Evolutionary conservation across 2,797 vertebrate species (phyloP), one percentile per base, ranked within the genome.

Genomic region (Lacerta agilis): DNA sequence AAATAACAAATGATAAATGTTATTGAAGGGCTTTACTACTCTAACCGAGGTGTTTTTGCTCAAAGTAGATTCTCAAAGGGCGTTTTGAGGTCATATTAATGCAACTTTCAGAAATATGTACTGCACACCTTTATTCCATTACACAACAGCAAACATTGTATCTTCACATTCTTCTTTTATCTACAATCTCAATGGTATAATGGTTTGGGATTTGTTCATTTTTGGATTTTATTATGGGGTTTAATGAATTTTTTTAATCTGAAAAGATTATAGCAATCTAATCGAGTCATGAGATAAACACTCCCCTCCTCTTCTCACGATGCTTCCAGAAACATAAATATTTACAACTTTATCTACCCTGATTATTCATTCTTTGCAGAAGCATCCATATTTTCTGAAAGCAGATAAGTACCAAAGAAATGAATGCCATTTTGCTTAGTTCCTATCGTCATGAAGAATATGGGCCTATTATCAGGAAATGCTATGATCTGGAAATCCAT

Each of bases 271-370:
- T 87, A 82, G 49, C 20, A 41, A 29, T 79, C 11, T 91, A 92
- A 94, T 93, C 66, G 8, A 55, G 71, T 91, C 88, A 86, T 66
- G 67, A 95, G 87, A 93, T 92, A 92, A 94, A 4, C 23, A 93
- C 61, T 79, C 90, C 7, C 76, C 89, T 86, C 71, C 87, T 69
- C 49, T 87, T 78, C 72, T 83, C 89, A 4, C 86, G 61, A 36
- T 83, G 71, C 27, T 87, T 94, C 69, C 13, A 43, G 84, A 91
- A 84, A 43, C 93, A 86, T 66, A 93, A 58, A 29, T 64, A 90
- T 87, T 77, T 61, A 67, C 79, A 82, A 66, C 36, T 81, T 90
- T 93, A 91, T 85, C 90, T 91, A 87, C 1, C 1, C 45, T 87
- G 87, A 82, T 91, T 90, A 90, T 87, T 20, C 15, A 93, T 90